Evolutionary conservation across 2,797 vertebrate genomes (phyloP).

Genomic region (Megalops cyprinoides): DNA sequence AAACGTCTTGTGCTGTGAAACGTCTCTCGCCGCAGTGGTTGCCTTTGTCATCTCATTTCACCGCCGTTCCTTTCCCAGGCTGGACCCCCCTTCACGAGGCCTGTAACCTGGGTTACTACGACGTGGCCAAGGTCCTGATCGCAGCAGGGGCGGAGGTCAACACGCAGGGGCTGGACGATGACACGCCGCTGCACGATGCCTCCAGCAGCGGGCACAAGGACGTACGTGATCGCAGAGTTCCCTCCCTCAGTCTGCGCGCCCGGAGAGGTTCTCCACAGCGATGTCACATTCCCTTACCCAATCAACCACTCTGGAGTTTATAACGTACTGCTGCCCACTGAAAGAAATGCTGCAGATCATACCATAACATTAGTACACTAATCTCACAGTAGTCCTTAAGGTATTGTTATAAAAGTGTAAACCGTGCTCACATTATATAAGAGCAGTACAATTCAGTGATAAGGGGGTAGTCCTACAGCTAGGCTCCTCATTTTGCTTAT

Average conservation of each 20-base stretch:
- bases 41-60: not conserved
- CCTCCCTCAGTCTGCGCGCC: too few species aligned
- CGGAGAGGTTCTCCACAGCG: not conserved
- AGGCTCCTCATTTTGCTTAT: too few species aligned
- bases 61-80: conserved; percentile 66
- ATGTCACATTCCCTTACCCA: not conserved
- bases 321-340: not conserved
- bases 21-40: not conserved
- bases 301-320: not conserved
- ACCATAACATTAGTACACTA: too few species aligned
- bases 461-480: too few species aligned
- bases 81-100: conserved; percentile 99
- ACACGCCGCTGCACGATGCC: conserved; percentile 96
- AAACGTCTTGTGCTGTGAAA: not conserved
- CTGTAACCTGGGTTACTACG: conserved; percentile 96
- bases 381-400: too few species aligned
- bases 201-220: conserved; percentile 97
- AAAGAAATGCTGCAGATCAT: too few species aligned
- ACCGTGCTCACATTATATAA: too few species aligned
- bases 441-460: too few species aligned
- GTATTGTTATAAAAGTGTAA: too few species aligned
- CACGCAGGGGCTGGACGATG: conserved; percentile 96
- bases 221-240: conserved; percentile 69
- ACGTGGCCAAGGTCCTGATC: conserved; percentile 95
- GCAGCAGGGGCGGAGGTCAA: conserved; percentile 96